phyloP scores from a whole-genome alignment of 2,113 vertebrate species.

The Ictidomys tridecemlineatus region DNA sequence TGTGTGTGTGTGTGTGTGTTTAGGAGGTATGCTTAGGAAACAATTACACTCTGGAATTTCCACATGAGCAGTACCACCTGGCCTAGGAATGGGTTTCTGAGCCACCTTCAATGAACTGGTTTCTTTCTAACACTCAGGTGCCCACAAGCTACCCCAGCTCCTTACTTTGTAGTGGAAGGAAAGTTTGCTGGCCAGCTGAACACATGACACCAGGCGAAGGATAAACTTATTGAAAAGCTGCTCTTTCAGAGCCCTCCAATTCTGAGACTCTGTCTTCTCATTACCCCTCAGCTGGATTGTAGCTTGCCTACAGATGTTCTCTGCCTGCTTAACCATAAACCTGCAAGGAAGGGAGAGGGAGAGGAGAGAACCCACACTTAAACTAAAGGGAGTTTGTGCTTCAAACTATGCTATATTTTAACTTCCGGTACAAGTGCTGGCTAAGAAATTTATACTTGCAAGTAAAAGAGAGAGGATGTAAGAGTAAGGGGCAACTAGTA shows the following conservation, averaged over 20 bases:
- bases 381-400: slow-evolving; percentile 18
- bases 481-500: not conserved
- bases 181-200: slow-evolving; percentile 96
- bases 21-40: slow-evolving; percentile 55
- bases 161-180: slow-evolving; percentile 92
- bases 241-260: slow-evolving; percentile 85
- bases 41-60: slow-evolving; percentile 63
- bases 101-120: not conserved
- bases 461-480: not conserved
- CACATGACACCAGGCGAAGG: slow-evolving; percentile 91
- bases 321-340: slow-evolving; percentile 93
- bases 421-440: not conserved
- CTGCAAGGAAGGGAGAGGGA: slow-evolving; percentile 83
- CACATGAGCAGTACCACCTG: slow-evolving; percentile 18
- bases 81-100: slow-evolving; percentile 27
- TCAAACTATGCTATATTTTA: not conserved
- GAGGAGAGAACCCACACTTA: not conserved
- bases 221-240: slow-evolving; percentile 87
- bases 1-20: too few relatives aligned
- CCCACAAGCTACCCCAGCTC: not conserved
- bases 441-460: slow-evolving; percentile 32
- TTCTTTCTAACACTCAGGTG: slow-evolving; percentile 1
- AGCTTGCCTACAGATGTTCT: slow-evolving; percentile 82
- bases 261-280: slow-evolving; percentile 43
- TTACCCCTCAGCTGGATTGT: slow-evolving; percentile 25